A percentile compares a stretch with the other conserved stretches of the same genome.
These are phyloP conservation scores for Chelon labrosus DNA, from an alignment of 2,797 vertebrate genomes.

Conservation along the genomic window DNA sequence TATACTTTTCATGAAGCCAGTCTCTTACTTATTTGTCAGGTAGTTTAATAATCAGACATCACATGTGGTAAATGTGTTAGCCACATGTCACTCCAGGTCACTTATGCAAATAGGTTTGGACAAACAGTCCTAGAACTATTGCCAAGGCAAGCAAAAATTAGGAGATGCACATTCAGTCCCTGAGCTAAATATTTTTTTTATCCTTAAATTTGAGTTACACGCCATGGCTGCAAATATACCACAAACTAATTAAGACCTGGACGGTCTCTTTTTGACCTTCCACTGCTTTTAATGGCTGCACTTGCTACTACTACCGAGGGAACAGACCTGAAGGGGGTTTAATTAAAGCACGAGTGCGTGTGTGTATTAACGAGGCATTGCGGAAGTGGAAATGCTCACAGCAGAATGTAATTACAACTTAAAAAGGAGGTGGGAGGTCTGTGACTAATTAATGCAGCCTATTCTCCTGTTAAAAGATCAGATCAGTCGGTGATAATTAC, in stretches of 20 bases:
- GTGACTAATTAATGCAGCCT: constrained; percentile 58
- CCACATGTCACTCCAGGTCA: constrained; percentile 1
- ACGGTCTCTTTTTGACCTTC: constrained; percentile 27
- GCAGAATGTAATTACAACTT: constrained; percentile 69
- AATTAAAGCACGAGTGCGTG: constrained; percentile 62
- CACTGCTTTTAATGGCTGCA: constrained; percentile 41
- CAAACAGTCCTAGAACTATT: constrained; percentile 8
- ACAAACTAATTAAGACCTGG: constrained; percentile 44
- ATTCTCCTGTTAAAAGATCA: constrained; percentile 46
- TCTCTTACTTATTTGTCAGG: constrained; percentile 20
- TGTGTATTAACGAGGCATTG: constrained; percentile 29
- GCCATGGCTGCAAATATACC: constrained; percentile 14
- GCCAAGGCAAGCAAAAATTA: not conserved
- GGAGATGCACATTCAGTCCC: not conserved
- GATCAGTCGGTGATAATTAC: constrained; percentile 52
- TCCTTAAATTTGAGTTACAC: constrained; percentile 11
- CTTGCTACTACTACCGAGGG: constrained; percentile 34
- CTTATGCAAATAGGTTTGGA: constrained; percentile 7
- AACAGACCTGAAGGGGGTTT: constrained; percentile 54
- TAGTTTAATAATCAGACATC: constrained; percentile 47
- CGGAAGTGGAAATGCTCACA: constrained; percentile 40
- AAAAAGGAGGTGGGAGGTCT: constrained; percentile 51
- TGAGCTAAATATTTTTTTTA: not conserved
- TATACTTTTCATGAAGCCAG: constrained; percentile 11
- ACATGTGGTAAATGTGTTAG: constrained; percentile 34